phyloP scores from a whole-genome alignment of 92 coral and sea anemone genomes.

The Actinernus sp. region DNA sequence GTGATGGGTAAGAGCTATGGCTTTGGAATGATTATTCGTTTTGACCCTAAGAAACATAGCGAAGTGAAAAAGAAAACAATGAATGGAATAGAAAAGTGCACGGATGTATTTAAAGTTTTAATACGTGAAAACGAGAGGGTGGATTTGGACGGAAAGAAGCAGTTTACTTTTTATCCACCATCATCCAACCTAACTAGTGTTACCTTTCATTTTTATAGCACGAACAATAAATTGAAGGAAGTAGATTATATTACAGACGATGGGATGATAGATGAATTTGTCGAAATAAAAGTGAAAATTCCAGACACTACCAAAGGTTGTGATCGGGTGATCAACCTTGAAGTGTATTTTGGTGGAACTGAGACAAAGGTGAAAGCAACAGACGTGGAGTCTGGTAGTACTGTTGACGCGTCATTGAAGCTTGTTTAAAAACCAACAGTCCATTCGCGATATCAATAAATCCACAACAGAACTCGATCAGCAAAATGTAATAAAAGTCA shows the following conservation, averaged over 20 bases:
- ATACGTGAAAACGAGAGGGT: conserved; percentile 18
- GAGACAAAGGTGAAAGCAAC: conserved; percentile 19
- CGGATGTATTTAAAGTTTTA: not conserved
- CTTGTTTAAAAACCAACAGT: conserved; percentile 8
- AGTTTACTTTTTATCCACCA: not conserved
- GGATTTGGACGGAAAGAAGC: conserved; percentile 5
- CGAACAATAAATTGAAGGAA: too few relatives aligned
- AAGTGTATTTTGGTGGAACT: conserved; percentile 35
- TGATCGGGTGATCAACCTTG: conserved; percentile 5
- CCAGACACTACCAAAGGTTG: conserved; percentile 40
- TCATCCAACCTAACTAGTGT: not conserved
- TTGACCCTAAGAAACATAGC: too few relatives aligned
- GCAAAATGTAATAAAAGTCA: too few relatives aligned
- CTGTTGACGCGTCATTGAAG: not conserved
- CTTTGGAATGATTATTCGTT: too few relatives aligned
- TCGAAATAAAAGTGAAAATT: conserved; percentile 1
- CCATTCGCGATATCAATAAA: conserved; percentile 13
- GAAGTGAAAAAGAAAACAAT: too few relatives aligned
- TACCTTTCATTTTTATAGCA: not conserved
- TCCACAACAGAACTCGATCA: too few relatives aligned
- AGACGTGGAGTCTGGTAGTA: conserved; percentile 32
- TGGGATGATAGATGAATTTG: conserved; percentile 13
- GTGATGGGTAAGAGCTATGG: too few relatives aligned
- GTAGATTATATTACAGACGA: conserved; percentile 10
- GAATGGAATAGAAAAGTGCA: not conserved